Base-by-base conservation (phyloP, 2,888 invertebrate genomes). In the Harmothoe impar region DNA sequence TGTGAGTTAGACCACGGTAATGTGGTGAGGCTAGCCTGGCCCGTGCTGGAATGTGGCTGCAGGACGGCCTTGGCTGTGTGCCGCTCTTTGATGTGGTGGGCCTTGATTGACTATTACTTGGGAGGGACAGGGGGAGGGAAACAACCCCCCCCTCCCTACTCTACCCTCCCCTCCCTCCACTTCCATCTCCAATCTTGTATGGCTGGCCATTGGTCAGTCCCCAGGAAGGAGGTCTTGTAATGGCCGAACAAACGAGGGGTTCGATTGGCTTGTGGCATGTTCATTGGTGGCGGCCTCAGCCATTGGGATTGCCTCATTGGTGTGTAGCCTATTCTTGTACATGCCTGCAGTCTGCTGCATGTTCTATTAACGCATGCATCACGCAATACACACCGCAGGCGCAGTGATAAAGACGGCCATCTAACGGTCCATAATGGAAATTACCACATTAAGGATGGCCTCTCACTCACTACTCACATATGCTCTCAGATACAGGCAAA, bases 291-390 rank as follows among this genome's bases (percentile, higher is more conserved):
- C 31, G 25, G 29, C 72, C 29, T 25, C 72, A 29, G 72, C 72
- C 62, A 62, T 72, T n/a, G 25, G 72, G n/a, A 72, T n/a, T 72
- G 72, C 72, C 5, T 15, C 25, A 25, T 72, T 72, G 72, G 72
- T 25, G 72, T n/a, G 72, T 72, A 29, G 20, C 72, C 72, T 72
- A 72, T 72, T 72, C 72, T 72, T 72, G 25, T 72, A 72, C 72
- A 29, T 15, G 29, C 12, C 20, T 15, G 15, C 72, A 29, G 72
- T 23, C n/a, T 72, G 1, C 29, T n/a, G 29, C 72, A 72, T 29
- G 29, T 5, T 25, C 12, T 72, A 15, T 72, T 72, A n/a, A 62
- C 20, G 72, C 72, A 29, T 72, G 25, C n/a, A 29, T 25, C 72
- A 72, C 31, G 72, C 72, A 29, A 72, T 29, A 25, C n/a, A 72